These are phyloP conservation scores for Arrhamphus sclerolepis DNA, from an alignment of 2,797 vertebrate genomes.

Conservation along the genomic window DNA sequence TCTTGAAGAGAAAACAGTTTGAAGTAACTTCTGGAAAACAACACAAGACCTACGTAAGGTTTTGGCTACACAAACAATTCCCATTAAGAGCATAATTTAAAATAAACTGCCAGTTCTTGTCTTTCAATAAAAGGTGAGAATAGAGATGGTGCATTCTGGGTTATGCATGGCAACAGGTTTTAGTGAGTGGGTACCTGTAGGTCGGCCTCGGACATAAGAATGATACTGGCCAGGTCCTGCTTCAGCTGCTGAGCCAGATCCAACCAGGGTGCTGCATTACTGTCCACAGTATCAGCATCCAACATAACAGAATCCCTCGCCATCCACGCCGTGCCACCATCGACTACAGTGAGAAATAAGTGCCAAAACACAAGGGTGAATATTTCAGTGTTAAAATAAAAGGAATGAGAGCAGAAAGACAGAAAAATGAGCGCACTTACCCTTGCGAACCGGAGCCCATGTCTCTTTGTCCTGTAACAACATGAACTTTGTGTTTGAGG, in stretches of 20 bases:
- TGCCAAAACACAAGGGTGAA: not conserved
- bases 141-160: not conserved
- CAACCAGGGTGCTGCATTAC: conserved; percentile 76
- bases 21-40: no score
- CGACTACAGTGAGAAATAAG: conserved; percentile 65
- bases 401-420: not conserved
- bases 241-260: conserved; percentile 84
- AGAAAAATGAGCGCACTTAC: conserved; percentile 52
- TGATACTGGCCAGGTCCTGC: conserved; percentile 86
- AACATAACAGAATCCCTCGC: conserved; percentile 68
- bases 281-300: conserved; percentile 76
- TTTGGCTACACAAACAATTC: not conserved
- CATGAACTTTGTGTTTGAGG: conserved; percentile 91
- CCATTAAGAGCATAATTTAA: no score
- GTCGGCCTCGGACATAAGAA: conserved; percentile 91
- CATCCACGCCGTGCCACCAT: conserved; percentile 86
- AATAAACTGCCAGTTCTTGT: no score
- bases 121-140: not conserved
- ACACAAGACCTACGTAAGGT: no score
- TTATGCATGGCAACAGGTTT: not conserved
- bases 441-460: conserved; percentile 79
- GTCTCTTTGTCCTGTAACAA: conserved; percentile 82
- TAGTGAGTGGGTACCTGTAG: conserved; percentile 82
- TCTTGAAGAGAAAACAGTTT: no score
- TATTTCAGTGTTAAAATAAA: not conserved